phyloP scores from a whole-genome alignment of 2,888 invertebrate species.

The Oscheius sp. region DNA sequence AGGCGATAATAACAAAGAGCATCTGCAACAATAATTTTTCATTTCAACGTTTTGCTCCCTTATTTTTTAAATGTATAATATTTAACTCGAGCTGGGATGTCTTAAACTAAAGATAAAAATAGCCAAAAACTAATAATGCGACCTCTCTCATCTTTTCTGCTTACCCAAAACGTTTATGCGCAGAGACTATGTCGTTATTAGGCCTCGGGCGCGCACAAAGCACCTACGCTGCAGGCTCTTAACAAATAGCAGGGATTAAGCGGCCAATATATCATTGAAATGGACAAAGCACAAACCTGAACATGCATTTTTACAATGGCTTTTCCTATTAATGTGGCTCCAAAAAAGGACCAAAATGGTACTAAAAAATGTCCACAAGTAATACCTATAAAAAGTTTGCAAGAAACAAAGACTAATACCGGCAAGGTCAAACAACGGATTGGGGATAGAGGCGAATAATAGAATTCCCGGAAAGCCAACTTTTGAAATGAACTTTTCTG shows the following conservation, averaged over 20 bases:
- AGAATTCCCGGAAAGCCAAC: conserved; percentile 75
- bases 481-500: conserved; percentile 80
- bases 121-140: conserved; percentile 13
- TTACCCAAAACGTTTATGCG: conserved; percentile 4
- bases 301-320: conserved; percentile 70
- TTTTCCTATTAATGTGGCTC: conserved; percentile 88
- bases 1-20: conserved; percentile 93
- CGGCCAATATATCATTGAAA: neutral
- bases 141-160: conserved; percentile 2
- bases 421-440: conserved; percentile 97
- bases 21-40: conserved; percentile 74
- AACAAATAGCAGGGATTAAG: conserved; percentile 11
- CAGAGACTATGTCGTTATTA: conserved; percentile 18
- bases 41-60: neutral
- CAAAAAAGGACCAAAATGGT: conserved; percentile 99
- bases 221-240: neutral
- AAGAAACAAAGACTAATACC: conserved; percentile 76
- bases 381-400: too few species aligned
- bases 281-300: conserved; percentile 52
- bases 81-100: neutral
- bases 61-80: neutral
- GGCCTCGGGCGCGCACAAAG: conserved; percentile 16
- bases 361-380: conserved; percentile 84
- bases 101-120: neutral
- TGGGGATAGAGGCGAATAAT: conserved; percentile 80